phyloP scores from a whole-genome alignment of 2,113 vertebrate genomes.

The Neodon shergylaensis region DNA sequence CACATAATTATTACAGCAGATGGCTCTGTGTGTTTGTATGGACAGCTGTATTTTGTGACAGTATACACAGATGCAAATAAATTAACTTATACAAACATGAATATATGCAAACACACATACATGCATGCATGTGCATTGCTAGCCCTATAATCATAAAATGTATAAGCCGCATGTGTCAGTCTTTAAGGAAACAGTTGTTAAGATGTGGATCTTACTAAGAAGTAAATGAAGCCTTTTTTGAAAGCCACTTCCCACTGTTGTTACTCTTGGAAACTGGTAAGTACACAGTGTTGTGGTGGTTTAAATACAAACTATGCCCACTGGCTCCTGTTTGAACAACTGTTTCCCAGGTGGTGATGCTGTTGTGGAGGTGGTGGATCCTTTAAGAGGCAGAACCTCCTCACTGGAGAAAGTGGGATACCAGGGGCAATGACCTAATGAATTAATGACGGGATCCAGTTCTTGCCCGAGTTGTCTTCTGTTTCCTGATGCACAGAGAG shows the following conservation, averaged over 20 bases:
- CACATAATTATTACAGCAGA: neutral
- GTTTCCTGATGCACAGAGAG: neutral
- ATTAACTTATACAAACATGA: neutral
- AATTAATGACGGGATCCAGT: neutral
- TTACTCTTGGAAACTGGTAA: conserved; percentile 29
- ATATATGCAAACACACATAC: neutral
- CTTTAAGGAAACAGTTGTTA: neutral
- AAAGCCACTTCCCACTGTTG: neutral
- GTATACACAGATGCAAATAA: neutral
- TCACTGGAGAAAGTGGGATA: neutral
- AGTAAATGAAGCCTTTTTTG: neutral
- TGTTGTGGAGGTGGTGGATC: neutral
- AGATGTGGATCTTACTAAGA: conserved; percentile 23
- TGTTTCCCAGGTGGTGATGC: neutral
- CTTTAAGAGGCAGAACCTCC: neutral
- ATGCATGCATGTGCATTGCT: rapidly evolving
- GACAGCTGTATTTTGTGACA: neutral
- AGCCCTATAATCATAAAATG: neutral
- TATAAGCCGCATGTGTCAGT: neutral
- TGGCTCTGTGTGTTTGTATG: neutral
- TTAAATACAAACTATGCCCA: neutral
- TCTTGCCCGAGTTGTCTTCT: neutral
- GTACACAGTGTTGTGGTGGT: neutral
- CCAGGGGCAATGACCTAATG: neutral
- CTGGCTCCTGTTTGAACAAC: neutral